Evolutionary conservation across 2,113 vertebrate species (phyloP).

Genomic region (Theristicus caerulescens): DNA sequence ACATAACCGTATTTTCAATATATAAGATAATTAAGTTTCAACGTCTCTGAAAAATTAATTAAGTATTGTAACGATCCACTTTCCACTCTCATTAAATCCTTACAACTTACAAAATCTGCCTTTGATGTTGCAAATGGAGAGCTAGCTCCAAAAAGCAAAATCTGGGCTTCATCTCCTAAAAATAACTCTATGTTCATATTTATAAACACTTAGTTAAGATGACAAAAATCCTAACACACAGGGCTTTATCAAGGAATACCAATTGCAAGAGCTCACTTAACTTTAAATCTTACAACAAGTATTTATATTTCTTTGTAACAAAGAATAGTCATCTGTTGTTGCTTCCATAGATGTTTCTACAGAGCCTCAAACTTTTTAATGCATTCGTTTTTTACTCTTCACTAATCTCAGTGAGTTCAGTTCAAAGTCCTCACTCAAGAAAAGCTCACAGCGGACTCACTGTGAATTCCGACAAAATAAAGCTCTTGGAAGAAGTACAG

Average conservation of each 20-base stretch:
- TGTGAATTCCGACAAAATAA: not conserved
- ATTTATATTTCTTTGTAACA: not conserved
- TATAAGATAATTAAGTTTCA: constrained; percentile 33
- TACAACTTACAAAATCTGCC: not conserved
- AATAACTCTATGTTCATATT: not conserved
- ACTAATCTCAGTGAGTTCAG: not conserved
- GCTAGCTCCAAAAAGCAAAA: not conserved
- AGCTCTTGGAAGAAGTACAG: not conserved
- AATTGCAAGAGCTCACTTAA: not conserved
- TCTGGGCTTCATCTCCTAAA: constrained; percentile 7
- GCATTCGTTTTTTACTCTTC: not conserved
- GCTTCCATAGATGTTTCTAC: not conserved
- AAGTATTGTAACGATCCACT: not conserved
- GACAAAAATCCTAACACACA: not conserved
- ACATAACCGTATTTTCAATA: constrained; percentile 9
- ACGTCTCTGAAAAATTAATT: not conserved
- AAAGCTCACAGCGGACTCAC: not conserved
- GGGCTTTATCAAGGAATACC: not conserved
- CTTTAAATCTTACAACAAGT: not conserved
- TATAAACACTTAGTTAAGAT: constrained; percentile 16
- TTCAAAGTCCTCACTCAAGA: not conserved
- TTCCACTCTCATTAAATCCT: not conserved
- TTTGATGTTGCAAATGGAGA: constrained; percentile 3
- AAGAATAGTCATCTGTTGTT: not conserved
- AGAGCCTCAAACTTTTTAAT: not conserved